Evolutionary conservation across 2,113 vertebrate species (phyloP).

Genomic region (Pelecanus crispus): DNA sequence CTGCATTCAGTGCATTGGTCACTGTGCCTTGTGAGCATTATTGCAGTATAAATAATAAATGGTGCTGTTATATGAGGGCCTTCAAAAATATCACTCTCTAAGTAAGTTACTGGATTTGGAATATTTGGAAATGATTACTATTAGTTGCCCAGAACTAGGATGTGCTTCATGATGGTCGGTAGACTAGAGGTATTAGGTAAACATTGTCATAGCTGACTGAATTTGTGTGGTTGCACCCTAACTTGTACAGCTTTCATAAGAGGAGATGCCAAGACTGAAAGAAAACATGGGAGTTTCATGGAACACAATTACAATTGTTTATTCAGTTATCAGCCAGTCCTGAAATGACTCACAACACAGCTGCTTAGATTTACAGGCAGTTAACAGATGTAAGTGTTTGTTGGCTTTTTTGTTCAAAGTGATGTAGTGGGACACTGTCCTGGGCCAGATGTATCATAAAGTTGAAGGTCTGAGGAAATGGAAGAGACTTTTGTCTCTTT

Average conservation of each 20-base stretch:
- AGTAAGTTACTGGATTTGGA: neutral
- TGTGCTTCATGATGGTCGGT: neutral
- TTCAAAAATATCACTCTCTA: neutral
- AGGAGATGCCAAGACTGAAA: neutral
- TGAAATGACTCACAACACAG: slow-evolving; percentile 59
- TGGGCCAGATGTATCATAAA: neutral
- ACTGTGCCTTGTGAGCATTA: neutral
- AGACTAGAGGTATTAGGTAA: neutral
- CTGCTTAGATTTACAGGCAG: slow-evolving; percentile 62
- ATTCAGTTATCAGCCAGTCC: slow-evolving; percentile 48
- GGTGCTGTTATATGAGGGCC: neutral
- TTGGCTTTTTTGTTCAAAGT: slow-evolving; percentile 53
- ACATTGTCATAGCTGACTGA: neutral
- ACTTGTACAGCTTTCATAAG: neutral
- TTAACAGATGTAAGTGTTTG: slow-evolving; percentile 55
- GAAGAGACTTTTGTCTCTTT: neutral
- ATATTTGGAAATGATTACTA: neutral
- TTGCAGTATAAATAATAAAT: neutral
- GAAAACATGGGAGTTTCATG: neutral
- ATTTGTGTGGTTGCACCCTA: neutral
- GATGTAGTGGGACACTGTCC: slow-evolving; percentile 19
- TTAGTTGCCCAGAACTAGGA: neutral
- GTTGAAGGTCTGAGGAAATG: neutral
- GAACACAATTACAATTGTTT: slow-evolving; percentile 44
- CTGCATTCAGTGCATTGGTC: neutral